Conservation (phyloP, 2,797 vertebrate genomes). For the Apogon talboti region DNA sequence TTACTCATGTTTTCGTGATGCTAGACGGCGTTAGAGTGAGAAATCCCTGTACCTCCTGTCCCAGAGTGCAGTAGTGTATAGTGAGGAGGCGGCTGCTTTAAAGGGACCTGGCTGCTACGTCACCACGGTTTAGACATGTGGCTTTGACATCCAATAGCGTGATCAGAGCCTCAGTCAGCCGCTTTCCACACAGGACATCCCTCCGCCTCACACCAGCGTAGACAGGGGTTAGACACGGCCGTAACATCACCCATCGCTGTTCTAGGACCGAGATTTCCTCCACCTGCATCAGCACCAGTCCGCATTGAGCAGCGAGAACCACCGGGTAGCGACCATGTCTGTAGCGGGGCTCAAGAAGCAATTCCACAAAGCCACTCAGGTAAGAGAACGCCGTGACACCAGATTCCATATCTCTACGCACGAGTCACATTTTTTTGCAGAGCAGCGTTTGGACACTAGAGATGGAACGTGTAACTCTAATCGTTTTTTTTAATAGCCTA, state of each 20-base stretch:
- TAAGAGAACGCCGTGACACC: slow-evolving; percentile 67
- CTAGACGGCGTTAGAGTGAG: slow-evolving; percentile 12
- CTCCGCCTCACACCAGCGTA: slow-evolving; percentile 62
- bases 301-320: slow-evolving; percentile 31
- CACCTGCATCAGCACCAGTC: slow-evolving; percentile 26
- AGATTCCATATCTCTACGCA: not conserved
- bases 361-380: slow-evolving; percentile 97
- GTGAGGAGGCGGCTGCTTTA: slow-evolving; percentile 65
- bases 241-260: slow-evolving; percentile 40
- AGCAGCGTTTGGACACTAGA: not conserved
- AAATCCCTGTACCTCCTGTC: slow-evolving; percentile 6
- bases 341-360: slow-evolving; percentile 94
- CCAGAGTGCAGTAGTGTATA: not conserved
- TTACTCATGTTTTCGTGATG: not conserved
- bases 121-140: slow-evolving; percentile 70
- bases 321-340: slow-evolving; percentile 83
- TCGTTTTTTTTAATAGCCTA: not conserved
- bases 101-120: slow-evolving; percentile 67
- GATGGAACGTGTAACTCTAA: not conserved
- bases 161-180: slow-evolving; percentile 61
- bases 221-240: slow-evolving; percentile 57
- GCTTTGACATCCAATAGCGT: slow-evolving; percentile 69
- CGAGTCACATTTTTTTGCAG: too few species aligned
- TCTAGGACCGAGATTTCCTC: slow-evolving; percentile 35
- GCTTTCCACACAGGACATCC: slow-evolving; percentile 75